These are phyloP conservation scores for Frankliniella fusca DNA, from an alignment of 2,888 invertebrate genomes.

Conservation along the genomic window DNA sequence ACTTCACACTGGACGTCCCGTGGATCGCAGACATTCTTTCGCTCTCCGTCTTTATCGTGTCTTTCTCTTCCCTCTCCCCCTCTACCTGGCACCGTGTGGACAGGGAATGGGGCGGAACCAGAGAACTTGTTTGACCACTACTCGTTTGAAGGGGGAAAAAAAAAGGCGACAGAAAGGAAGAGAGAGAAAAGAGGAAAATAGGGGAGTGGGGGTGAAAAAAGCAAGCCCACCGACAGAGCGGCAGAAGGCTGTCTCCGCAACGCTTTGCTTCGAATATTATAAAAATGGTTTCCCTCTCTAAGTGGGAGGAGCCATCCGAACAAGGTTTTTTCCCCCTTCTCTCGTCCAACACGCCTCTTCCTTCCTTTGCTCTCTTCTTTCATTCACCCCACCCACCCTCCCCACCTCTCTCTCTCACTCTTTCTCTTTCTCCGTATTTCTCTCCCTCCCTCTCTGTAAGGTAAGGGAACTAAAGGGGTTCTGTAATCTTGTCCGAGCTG, in stretches of 20 bases:
- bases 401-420: neutral
- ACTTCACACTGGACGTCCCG: slow-evolving; percentile 38
- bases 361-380: neutral
- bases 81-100: too few relatives aligned
- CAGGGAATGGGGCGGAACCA: slow-evolving; percentile 32
- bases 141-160: slow-evolving; percentile 30
- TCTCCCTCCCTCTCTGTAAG: neutral
- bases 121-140: slow-evolving; percentile 35
- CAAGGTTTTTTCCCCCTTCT: neutral
- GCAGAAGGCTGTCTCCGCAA: neutral
- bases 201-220: neutral
- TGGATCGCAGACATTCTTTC: slow-evolving; percentile 34
- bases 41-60: slow-evolving; percentile 33
- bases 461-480: too few relatives aligned
- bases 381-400: neutral
- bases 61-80: slow-evolving; percentile 29
- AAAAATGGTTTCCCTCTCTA: slow-evolving; percentile 20
- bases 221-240: too few relatives aligned
- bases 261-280: slow-evolving; percentile 25
- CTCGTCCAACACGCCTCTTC: neutral
- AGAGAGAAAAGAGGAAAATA: slow-evolving; percentile 34
- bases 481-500: too few relatives aligned
- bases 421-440: neutral
- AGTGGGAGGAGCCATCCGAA: slow-evolving; percentile 20
- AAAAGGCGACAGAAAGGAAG: slow-evolving; percentile 32